A percentile compares a stretch with the other conserved stretches of the same genome.
These are phyloP conservation scores for Cathartes aura DNA, from an alignment of 2,113 vertebrate species.

Conservation along the genomic window DNA sequence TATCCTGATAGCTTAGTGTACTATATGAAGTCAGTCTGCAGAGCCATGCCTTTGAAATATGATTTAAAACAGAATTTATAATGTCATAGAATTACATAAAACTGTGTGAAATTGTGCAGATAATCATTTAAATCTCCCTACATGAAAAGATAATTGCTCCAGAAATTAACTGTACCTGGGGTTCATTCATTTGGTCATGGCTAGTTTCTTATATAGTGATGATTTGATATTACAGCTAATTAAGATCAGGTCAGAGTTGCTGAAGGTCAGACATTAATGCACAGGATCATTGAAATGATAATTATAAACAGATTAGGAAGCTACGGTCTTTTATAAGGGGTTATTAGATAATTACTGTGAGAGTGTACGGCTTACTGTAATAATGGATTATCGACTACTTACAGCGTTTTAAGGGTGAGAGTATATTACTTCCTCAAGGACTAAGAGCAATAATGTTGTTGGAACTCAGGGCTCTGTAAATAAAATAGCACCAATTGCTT, in stretches of 20 bases:
- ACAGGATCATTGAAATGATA: conserved; percentile 98
- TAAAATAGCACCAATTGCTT: conserved; percentile 18
- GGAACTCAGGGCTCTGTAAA: conserved; percentile 65
- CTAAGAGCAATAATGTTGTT: conserved; percentile 71
- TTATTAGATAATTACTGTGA: conserved; percentile 95
- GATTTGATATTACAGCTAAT: conserved; percentile 99
- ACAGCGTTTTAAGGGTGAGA: conserved; percentile 80
- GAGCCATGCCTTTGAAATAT: conserved; percentile 83
- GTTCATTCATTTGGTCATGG: conserved; percentile 99
- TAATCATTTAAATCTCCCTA: conserved; percentile 99
- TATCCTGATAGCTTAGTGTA: conserved; percentile 48
- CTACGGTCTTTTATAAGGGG: conserved; percentile 95
- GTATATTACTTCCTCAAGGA: conserved; percentile 82
- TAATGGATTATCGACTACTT: conserved; percentile 90
- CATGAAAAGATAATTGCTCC: conserved; percentile 99
- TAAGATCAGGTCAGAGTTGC: conserved; percentile 99
- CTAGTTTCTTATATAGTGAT: conserved; percentile 97
- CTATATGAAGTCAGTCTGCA: conserved; percentile 68
- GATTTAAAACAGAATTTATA: conserved; percentile 90
- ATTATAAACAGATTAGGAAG: conserved; percentile 99
- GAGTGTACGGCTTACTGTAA: conserved; percentile 90
- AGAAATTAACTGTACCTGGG: conserved; percentile 99
- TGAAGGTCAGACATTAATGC: conserved; percentile 99
- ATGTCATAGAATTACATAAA: conserved; percentile 90
- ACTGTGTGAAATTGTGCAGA: conserved; percentile 99